Base-by-base conservation (phyloP, 2,797 vertebrate species). In the Xyrichtys novacula region DNA sequence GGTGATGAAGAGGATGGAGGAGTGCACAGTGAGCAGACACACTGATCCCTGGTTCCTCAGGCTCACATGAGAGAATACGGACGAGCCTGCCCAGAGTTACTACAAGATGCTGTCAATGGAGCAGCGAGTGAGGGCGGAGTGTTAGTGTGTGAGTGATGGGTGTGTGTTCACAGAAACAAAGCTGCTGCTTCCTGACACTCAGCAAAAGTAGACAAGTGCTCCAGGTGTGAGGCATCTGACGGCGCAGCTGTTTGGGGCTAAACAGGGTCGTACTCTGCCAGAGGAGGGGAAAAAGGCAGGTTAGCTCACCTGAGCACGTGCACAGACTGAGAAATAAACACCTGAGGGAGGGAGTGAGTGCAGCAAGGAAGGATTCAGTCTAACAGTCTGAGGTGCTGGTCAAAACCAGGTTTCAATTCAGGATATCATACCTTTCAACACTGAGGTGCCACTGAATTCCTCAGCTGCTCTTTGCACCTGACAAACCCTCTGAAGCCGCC, bases 171-270 rank as follows among this genome's bases (percentile, higher is more conserved):
- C 70, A 79, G 78, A 73, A 81, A 79, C 48, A 44, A n/a, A n/a
- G 49, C 50, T 1, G 46, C 68, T 10, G 81, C 75, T 79, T 48
- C 38, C 42, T 25, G 16, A 77, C 66, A 66, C 66, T 72, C 78
- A 38, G 73, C 40, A 71, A 69, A 74, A 79, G 80, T 79, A 63
- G 72, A 78, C 16, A 50, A 78, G 48, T 11, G 61, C n/a, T 73
- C 25, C 50, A 31, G 40, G 63, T 12, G 48, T 43, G 59, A 53
- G 67, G 32, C 61, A 50, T 56, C 66, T 62, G 74, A 83, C 58
- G 44, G 52, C 70, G 23, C 84, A 84, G 82, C 82, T 88, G 86
- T 75, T 82, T 44, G 72, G 72, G 72, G 84, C 44, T 84, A 77
- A 85, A 78, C 74, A 62, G 76, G 86, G 81, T 88, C 81, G 83